Percentiles rank a stretch among this genome's conserved stretches.
phyloP scores from a whole-genome alignment of 1,140 invertebrate genomes.

The Zaprionus camerounensis region DNA sequence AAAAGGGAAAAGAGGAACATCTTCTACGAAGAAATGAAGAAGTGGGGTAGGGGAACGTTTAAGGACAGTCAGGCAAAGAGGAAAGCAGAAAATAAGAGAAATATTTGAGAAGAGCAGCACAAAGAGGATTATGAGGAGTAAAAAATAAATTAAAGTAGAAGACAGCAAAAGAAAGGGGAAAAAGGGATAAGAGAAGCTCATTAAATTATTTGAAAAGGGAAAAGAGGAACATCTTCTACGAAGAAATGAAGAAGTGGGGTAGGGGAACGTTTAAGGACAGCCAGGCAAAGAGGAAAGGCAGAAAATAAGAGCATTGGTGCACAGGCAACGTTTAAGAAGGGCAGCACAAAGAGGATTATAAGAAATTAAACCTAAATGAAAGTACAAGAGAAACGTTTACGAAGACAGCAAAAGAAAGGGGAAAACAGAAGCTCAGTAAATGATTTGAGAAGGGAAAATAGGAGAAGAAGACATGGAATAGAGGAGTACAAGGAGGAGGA shows the following conservation, averaged over 20 bases:
- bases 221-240: no score
- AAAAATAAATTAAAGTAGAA: no score
- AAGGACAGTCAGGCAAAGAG: not conserved
- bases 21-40: not conserved
- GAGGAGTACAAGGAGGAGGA: slow-evolving; percentile 22
- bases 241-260: not conserved
- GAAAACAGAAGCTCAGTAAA: not conserved
- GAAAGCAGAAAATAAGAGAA: not conserved
- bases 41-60: slow-evolving; percentile 27
- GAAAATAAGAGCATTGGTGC: not conserved
- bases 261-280: slow-evolving; percentile 23
- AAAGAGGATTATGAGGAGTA: no score
- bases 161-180: no score
- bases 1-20: not conserved
- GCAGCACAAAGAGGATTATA: not conserved
- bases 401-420: not conserved
- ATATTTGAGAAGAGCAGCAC: not conserved
- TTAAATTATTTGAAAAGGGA: not conserved
- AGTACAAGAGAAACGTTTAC: no score
- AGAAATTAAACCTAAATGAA: no score
- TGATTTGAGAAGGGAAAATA: not conserved
- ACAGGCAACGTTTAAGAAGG: not conserved
- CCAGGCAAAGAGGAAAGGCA: slow-evolving; percentile 2
- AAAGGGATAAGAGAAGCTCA: not conserved
- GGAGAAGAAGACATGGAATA: not conserved